Evolutionary conservation across 2,113 vertebrate species (phyloP).

Genomic region (Pteruthius melanotis): DNA sequence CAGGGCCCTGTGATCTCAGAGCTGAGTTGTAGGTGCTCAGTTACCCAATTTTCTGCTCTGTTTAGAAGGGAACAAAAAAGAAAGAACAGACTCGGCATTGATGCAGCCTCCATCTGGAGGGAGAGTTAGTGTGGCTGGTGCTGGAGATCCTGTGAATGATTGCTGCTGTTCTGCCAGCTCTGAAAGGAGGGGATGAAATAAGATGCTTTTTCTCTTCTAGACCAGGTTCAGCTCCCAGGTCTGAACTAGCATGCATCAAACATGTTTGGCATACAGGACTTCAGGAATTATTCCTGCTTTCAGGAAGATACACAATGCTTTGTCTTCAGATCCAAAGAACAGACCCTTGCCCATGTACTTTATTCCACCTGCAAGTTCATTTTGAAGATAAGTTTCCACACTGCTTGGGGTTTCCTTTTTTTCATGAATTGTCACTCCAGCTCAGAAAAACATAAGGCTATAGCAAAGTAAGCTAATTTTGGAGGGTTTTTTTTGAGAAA

Average conservation of each 20-base stretch:
- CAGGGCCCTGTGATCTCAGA: not conserved
- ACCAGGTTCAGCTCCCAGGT: not conserved
- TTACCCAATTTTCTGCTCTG: slow-evolving; percentile 24
- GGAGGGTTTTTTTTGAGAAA: not conserved
- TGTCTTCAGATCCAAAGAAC: not conserved
- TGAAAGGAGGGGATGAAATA: not conserved
- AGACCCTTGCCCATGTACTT: not conserved
- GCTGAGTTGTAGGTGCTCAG: not conserved
- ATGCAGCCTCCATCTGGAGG: not conserved
- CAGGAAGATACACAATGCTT: not conserved
- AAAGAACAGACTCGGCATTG: not conserved
- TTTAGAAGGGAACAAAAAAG: not conserved
- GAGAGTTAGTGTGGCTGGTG: not conserved
- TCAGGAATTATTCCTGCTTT: not conserved
- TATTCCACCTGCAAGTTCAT: not conserved
- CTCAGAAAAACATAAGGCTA: not conserved
- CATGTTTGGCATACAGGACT: not conserved
- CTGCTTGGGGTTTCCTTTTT: not conserved
- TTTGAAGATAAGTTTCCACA: not conserved
- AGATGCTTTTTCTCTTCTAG: not conserved
- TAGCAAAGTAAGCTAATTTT: not conserved
- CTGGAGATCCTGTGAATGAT: not conserved
- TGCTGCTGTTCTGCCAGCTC: not conserved
- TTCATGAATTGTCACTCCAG: not conserved
- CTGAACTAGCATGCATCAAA: not conserved